phyloP scores from a whole-genome alignment of 92 coral and sea anemone species.

The Paramuricea clavata region DNA sequence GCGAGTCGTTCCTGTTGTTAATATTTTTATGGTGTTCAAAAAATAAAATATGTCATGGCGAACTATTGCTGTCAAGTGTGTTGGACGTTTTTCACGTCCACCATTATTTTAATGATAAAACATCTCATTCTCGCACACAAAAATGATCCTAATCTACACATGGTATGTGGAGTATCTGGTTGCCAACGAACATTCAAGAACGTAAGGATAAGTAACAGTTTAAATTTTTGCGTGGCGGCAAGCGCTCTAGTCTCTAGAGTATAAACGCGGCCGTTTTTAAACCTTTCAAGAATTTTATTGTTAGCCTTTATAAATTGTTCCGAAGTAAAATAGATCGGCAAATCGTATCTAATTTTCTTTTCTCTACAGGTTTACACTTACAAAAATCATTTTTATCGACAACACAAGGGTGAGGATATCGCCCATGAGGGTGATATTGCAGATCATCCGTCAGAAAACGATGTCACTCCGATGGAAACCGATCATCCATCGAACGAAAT shows the following conservation, averaged over 20 bases:
- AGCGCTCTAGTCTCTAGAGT: too few species aligned
- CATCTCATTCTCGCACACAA: conserved; percentile 49
- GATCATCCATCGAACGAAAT: conserved; percentile 34
- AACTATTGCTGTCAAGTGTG: conserved; percentile 35
- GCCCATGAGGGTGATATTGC: not conserved
- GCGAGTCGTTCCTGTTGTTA: not conserved
- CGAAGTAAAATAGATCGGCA: too few species aligned
- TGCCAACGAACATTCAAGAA: conserved; percentile 51
- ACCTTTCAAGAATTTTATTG: too few species aligned
- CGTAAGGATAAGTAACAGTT: conserved; percentile 22
- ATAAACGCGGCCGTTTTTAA: too few species aligned
- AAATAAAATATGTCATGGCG: not conserved
- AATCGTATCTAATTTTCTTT: not conserved
- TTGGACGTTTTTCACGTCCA: conserved; percentile 39
- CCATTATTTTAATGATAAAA: conserved; percentile 14
- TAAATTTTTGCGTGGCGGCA: not conserved
- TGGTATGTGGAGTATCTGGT: conserved; percentile 55
- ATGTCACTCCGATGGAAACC: conserved; percentile 13
- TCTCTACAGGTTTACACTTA: not conserved
- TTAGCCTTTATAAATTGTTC: too few species aligned
- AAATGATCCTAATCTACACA: conserved; percentile 47
- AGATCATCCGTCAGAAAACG: not conserved
- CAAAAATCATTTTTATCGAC: not conserved
- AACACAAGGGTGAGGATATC: not conserved
- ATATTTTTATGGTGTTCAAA: not conserved